These are phyloP conservation scores for Apantesis nais DNA, from an alignment of 2,888 invertebrate genomes.

Conservation along the genomic window DNA sequence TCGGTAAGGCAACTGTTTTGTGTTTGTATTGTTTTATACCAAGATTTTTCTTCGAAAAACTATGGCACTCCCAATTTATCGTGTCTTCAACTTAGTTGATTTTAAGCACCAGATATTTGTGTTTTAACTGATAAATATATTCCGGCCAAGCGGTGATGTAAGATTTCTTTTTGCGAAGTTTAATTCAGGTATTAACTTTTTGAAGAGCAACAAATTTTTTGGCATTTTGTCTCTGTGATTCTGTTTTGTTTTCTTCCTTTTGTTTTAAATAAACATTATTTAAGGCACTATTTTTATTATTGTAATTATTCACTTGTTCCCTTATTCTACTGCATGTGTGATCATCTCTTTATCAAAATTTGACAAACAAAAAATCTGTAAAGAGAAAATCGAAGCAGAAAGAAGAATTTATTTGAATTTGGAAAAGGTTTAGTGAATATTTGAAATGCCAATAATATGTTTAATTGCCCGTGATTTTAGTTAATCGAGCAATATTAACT, in stretches of 20 bases:
- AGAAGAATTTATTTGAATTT: slow-evolving; percentile 69
- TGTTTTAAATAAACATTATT: slow-evolving; percentile 70
- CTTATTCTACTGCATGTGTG: slow-evolving; percentile 59
- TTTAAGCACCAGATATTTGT: slow-evolving; percentile 57
- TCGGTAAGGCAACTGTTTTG: slow-evolving; percentile 79
- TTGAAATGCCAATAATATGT: slow-evolving; percentile 53
- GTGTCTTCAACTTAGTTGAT: slow-evolving; percentile 76
- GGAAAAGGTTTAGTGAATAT: slow-evolving; percentile 41
- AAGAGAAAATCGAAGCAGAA: slow-evolving; percentile 76
- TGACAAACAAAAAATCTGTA: slow-evolving; percentile 70
- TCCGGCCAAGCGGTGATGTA: slow-evolving; percentile 74
- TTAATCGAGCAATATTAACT: slow-evolving; percentile 59
- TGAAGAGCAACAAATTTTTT: slow-evolving; percentile 80
- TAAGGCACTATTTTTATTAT: slow-evolving; percentile 78
- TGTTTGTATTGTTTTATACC: slow-evolving; percentile 55
- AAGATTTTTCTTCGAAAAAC: slow-evolving; percentile 68
- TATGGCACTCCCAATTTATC: slow-evolving; percentile 71
- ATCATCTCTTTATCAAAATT: slow-evolving; percentile 54
- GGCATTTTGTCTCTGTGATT: slow-evolving; percentile 84
- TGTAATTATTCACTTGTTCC: slow-evolving; percentile 75
- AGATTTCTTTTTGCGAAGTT: slow-evolving; percentile 82
- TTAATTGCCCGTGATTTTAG: slow-evolving; percentile 62
- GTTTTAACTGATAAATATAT: slow-evolving; percentile 80
- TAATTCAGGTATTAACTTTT: slow-evolving; percentile 81
- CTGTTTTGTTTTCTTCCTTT: slow-evolving; percentile 63